Evolutionary conservation across 1,140 invertebrate genomes (phyloP).

Genomic region (Lucilia sericata): DNA sequence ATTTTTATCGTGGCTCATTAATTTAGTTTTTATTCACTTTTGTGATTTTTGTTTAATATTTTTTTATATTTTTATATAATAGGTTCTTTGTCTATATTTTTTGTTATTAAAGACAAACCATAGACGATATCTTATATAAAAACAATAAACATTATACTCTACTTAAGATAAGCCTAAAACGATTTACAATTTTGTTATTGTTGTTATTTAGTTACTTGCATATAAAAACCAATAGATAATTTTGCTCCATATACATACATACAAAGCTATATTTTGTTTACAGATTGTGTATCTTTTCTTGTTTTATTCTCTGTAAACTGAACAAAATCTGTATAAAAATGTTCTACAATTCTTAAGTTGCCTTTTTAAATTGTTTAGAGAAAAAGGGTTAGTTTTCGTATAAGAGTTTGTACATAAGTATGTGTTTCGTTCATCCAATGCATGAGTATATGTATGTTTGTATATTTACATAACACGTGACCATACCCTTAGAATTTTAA

Average conservation of each 20-base stretch:
- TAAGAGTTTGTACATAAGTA: not conserved
- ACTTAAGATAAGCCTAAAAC: not conserved
- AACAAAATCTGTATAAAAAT: no score
- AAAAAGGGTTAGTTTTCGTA: not conserved
- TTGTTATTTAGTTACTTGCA: not conserved
- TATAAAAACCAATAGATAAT: not conserved
- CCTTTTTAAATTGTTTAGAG: not conserved
- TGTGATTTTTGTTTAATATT: not conserved
- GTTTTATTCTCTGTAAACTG: no score
- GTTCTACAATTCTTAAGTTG: no score
- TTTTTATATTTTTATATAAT: not conserved
- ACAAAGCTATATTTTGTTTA: not conserved
- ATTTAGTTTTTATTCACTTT: no score
- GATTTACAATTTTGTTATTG: not conserved
- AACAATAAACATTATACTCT: not conserved
- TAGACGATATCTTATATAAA: no score
- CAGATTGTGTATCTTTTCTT: not conserved
- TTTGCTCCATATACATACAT: not conserved
- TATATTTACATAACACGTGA: not conserved
- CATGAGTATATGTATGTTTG: not conserved
- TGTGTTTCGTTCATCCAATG: not conserved
- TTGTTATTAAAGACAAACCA: not conserved
- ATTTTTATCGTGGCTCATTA: no score
- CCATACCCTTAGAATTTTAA: not conserved
- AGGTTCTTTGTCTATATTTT: not conserved